Base-by-base conservation (phyloP, 2,797 vertebrate genomes). In the Alca torda region DNA sequence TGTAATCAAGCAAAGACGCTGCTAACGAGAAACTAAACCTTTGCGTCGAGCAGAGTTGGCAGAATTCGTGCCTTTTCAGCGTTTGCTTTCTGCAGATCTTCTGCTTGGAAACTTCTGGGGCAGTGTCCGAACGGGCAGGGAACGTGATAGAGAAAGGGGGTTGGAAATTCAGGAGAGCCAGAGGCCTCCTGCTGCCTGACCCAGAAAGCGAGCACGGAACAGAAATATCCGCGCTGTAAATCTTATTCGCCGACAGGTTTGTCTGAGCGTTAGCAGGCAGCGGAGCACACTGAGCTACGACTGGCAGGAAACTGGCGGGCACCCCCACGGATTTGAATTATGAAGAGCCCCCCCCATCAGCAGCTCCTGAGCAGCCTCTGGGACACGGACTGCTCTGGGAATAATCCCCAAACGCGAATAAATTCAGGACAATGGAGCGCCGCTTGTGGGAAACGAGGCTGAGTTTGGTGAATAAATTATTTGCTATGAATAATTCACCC, bases 401-500 rank as follows among this genome's bases (percentile, higher is more conserved):
- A 79, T 30, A 53, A 70, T 35, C 84, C 78, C 78, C 80, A 87
- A 82, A 17, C 0, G 3, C 15, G 56, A 92, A 87, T 67, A 79
- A 87, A 93, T 64, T 37, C 0, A 4, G 86, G 81, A 93, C 77
- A 80, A 4, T 1, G 60, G 70, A 91, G 54, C 1, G 0, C 33
- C 48, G 78, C 86, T 59, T 31, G 48, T 65, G 59, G 87, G 84
- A 93, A 92, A 91, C 0, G 15, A 82, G 74, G 60, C 67, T 64
- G 30, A 72, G 65, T 60, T 77, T 48, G 64, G 90, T 90, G 94
- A 96, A 95, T 96, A 93, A 95, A 94, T 94, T 39, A 95, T 92
- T 77, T 35, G 56, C 68, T 37, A 94, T 96, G 83, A 96, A 96
- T 97, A 95, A 96, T 96, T 96, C 81, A 96, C 45, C 56, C 84